A percentile compares a stretch with the other conserved stretches of the same genome.
phyloP scores from a whole-genome alignment of 1,140 invertebrate species.

The Macrotrachela quadricornifera region DNA sequence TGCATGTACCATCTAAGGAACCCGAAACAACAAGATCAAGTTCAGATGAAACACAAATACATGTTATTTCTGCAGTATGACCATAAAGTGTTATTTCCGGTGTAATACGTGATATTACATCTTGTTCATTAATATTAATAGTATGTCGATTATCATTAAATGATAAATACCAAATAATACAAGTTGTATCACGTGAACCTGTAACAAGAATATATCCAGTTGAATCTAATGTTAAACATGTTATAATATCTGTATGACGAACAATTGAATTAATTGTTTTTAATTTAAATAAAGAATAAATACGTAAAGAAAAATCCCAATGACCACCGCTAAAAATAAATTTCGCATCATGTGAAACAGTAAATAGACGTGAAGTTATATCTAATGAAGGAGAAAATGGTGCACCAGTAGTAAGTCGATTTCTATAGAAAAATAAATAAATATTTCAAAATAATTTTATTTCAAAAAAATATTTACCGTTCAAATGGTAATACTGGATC shows the following conservation, averaged over 20 bases:
- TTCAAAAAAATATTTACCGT: conserved; percentile 26
- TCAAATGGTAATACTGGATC: conserved; percentile 35
- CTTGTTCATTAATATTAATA: conserved; percentile 3
- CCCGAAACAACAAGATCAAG: conserved; percentile 42
- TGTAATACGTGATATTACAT: conserved; percentile 16
- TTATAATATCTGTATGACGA: conserved; percentile 34
- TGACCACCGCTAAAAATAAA: conserved; percentile 40
- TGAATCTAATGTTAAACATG: conserved; percentile 39
- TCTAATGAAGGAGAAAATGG: conserved; percentile 37
- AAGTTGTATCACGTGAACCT: conserved; percentile 41
- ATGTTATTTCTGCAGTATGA: conserved; percentile 34
- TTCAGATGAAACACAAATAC: conserved; percentile 41
- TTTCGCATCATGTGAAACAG: conserved; percentile 40
- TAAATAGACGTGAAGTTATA: conserved; percentile 36
- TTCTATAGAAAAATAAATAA: conserved; percentile 11
- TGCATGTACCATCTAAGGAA: conserved; percentile 42
- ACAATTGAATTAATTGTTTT: no score
- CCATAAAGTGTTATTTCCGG: conserved; percentile 39
- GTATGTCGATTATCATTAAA: background rate
- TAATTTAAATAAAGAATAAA: conserved; percentile 16
- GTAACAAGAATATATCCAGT: conserved; percentile 39
- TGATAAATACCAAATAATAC: conserved; percentile 35
- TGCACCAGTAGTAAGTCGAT: conserved; percentile 31
- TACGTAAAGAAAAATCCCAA: conserved; percentile 42
- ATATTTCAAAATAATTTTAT: background rate